A percentile compares a stretch with the other conserved stretches of the same genome.
phyloP scores from a whole-genome alignment of 1,140 invertebrate genomes.

The Bilobella aurantiaca region DNA sequence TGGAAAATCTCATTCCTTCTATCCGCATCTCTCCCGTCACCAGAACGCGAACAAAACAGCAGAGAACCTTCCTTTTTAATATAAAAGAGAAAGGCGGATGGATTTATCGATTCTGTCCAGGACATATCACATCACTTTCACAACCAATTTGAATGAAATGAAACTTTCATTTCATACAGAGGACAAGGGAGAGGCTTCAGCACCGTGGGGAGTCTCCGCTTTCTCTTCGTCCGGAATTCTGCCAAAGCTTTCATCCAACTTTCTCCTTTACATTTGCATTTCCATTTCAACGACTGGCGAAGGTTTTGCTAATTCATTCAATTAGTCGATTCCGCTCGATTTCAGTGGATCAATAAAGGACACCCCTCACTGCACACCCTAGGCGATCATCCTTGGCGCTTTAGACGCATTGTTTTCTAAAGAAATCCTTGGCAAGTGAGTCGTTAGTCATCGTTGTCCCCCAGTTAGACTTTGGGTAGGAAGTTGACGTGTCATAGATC shows the following conservation, averaged over 20 bases:
- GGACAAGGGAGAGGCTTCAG: not conserved
- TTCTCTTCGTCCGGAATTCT: too few relatives aligned
- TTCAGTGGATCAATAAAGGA: not conserved
- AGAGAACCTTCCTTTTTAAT: constrained; percentile 5
- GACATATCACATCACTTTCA: constrained; percentile 5
- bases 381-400: too few relatives aligned
- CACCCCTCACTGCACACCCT: not conserved
- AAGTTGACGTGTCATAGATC: not conserved
- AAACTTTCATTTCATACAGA: not conserved
- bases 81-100: not conserved
- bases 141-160: constrained; percentile 6
- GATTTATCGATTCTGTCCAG: constrained; percentile 4
- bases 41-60: not conserved
- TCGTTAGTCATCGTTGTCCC: constrained; percentile 5
- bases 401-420: not conserved
- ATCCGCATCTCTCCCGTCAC: not conserved
- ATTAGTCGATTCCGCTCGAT: not conserved
- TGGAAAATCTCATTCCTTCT: constrained; percentile 35
- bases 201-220: too few relatives aligned
- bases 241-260: too few relatives aligned
- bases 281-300: not conserved
- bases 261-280: not conserved
- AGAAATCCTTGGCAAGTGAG: not conserved
- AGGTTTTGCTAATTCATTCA: not conserved
- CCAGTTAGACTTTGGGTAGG: not conserved